Evolutionary conservation across 35 echinoderm and acorn worm species (phyloP), one percentile per base, ranked within the genome.

Genomic region (Patiria miniata): DNA sequence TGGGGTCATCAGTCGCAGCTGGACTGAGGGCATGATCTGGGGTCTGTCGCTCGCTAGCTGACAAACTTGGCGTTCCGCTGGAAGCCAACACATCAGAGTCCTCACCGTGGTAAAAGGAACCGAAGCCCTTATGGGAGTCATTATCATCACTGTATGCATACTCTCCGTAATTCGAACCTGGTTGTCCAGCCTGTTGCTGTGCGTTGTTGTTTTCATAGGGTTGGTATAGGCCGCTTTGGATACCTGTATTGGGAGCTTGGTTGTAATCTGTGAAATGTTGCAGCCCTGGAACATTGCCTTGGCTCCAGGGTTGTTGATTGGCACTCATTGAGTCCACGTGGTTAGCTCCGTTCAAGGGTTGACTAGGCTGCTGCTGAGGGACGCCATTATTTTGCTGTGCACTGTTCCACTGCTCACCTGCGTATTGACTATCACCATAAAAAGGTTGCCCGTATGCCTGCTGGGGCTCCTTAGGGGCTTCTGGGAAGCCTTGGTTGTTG

Each of bases 51-150:
- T 79, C 65, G 26, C 85, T 87, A 7, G 36, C 34, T 29, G 69
- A 60, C 18, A 39, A 50, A 53, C 85, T 87, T 23, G 44, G 68
- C 39, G 76, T 90, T 36, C 81, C 92, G 15, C 81, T 94, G 0
- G 92, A 78, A 7, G 61, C 51, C 29, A 94, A 80, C 30, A 94
- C 58, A 52, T 94, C 92, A 6, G 88, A 83, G 61, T 81, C 92
- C 80, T 94, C 92, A 68, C 89, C 91, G 56, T 94, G 69, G 58
- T 85, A 94, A 37, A 94, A 94, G 32, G 81, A 87, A 39, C 87
- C 83, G 28, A 94, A 86, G 30, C 92, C 92, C 8, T 34, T 73
- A 34, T 73, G 65, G 7, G 65, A 73, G 7, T 73, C 65, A 47
- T 44, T 52, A 80, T 40, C 38, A 8, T 80, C 47, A 2, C 37